These are phyloP conservation scores for Tenodera sinensis DNA, from an alignment of 2,888 invertebrate species.

Conservation along the genomic window DNA sequence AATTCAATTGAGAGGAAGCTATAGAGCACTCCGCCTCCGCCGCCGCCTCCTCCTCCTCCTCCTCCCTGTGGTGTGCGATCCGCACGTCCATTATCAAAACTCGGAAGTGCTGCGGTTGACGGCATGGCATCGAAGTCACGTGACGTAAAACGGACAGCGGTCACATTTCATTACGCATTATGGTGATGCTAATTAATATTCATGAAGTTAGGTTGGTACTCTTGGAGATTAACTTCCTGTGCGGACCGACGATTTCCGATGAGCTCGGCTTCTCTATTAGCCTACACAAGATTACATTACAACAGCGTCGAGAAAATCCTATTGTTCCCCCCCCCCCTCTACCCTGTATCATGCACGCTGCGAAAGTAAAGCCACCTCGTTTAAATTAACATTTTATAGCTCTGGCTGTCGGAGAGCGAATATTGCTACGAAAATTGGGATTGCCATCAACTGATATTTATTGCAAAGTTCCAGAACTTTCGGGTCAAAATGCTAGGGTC, in stretches of 20 bases:
- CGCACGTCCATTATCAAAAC: not conserved
- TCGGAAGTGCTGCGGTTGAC: not conserved
- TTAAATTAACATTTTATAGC: not conserved
- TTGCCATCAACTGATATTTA: too few species aligned
- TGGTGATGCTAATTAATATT: not conserved
- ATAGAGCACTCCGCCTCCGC: too few species aligned
- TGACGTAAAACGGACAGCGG: not conserved
- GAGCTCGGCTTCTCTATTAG: not conserved
- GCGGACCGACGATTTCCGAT: not conserved
- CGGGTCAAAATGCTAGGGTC: too few species aligned
- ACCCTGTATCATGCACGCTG: not conserved
- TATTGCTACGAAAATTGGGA: too few species aligned
- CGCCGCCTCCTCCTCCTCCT: not conserved
- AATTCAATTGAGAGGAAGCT: too few species aligned
- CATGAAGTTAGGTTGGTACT: not conserved
- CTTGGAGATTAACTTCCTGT: not conserved
- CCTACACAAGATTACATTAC: not conserved
- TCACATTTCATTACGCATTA: not conserved
- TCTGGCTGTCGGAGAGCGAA: not conserved
- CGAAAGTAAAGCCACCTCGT: not conserved
- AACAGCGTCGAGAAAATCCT: not conserved
- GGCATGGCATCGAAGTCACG: not conserved
- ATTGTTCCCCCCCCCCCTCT: not conserved
- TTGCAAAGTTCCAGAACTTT: too few species aligned
- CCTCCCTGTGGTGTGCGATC: not conserved